Base-by-base conservation (phyloP, 2,113 vertebrate species). In the Bolborhynchus lineola region DNA sequence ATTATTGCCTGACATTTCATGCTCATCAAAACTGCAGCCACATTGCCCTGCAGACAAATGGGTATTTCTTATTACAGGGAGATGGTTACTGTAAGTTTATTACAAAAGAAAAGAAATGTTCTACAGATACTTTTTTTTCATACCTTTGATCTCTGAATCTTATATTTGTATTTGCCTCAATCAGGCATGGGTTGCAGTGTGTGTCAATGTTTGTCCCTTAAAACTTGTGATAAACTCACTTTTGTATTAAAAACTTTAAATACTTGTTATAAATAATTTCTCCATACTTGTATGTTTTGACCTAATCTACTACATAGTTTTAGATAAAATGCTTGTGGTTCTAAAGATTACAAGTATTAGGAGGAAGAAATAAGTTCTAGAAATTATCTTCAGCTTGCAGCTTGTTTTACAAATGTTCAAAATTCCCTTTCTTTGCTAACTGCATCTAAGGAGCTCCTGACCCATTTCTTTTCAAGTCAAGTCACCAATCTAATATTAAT, bases 371-470 rank as follows among this genome's bases (percentile, higher is more conserved):
- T 76, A 97, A 96, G 39, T 96, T 95, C 93, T 85, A 84, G 68
- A 97, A 97, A 98, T 97, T 97, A 98, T 97, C 97, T 98, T 95
- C 53, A 82, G 68, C 76, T 90, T 96, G 92, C 97, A 98, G 97
- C 94, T 97, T 97, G 95, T 71, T 97, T 97, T 94, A 90, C 87
- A 97, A 96, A 98, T 95, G 84, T 95, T 97, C 96, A 49, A 96
- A 98, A 94, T 46, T 39, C 62, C 67, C 37, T 97, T 97, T 96
- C 63, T 95, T 91, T 87, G 26, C 76, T 55, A 86, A 84, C 39
- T 90, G 55, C 71, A 74, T 82, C 81, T 96, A 93, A 96, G 89
- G 91, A 96, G 86, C 59, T 89, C 85, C 83, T 93, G 75, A 92
- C 72, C 55, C 11, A 64, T 26, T 52, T 29, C 64, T 92, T 98